Evolutionary conservation across 2,888 invertebrate species (phyloP), one percentile per base, ranked within the genome.

Genomic region (Oasisia sp.): DNA sequence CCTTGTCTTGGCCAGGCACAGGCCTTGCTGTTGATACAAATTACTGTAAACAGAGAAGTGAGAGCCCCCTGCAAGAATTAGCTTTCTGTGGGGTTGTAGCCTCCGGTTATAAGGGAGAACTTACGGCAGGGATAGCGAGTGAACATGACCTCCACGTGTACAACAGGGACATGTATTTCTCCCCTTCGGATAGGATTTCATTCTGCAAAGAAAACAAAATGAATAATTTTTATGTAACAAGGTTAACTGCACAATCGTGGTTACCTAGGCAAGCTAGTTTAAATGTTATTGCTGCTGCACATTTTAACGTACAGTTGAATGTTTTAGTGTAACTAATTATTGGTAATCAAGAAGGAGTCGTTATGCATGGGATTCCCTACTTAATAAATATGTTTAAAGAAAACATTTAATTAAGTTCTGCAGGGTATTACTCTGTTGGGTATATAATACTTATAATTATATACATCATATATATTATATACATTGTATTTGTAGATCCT

Each of bases 131-230:
- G 95, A 99, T 99, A 0, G 99, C 99, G 90, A 99, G 97, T 0
- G 99, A 99, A 96, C 99, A 99, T 96, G 99, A 99, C 92, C 99
- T 97, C 99, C 99, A 99, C 0, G 99, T 99, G 96, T 99, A 99
- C 14, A 99, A 97, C 98, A 99, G 99, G 27, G 99, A 99, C 0
- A 99, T 99, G 97, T 99, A 99, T 19, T 7, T n/a, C n/a, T 19
- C 74, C 27, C 74, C 74, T 27, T 74, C n/a, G 5, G 27, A 74
- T 19, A 74, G 74, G 19, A 74, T 74, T 74, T 74, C 27, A 74
- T 74, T 27, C 74, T 74, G 74, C 74, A 74, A n/a, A 0, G 7
- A 74, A 74, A 91, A 74, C 11, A 74, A 32, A 56, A 91, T 74
- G 8, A 12, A 14, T 45, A 91, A 45, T 8, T 1, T 19, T 45